A percentile compares a stretch with the other conserved stretches of the same genome.
Evolutionary conservation across 2,888 invertebrate genomes (phyloP).

Genomic region (Synergus gifuensis): DNA sequence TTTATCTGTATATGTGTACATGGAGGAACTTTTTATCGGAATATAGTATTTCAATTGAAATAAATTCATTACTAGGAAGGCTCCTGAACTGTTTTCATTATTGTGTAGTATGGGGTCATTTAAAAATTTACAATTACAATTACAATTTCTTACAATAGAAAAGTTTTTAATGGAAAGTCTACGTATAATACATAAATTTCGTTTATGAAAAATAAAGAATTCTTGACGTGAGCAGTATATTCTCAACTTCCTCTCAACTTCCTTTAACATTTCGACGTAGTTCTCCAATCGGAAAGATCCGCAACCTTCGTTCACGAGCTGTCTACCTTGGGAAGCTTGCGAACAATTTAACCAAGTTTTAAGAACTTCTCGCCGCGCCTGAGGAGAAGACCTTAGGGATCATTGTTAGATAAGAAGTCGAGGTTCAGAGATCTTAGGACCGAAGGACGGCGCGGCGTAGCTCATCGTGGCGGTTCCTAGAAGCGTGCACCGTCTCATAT

Average conservation of each 20-base stretch:
- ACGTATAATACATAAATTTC: no score
- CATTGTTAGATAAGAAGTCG: constrained; percentile 56
- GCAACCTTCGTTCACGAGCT: not conserved
- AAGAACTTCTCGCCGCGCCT: not conserved
- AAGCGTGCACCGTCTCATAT: constrained; percentile 64
- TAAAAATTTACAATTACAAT: no score
- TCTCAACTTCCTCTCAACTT: not conserved
- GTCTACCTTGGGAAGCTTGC: not conserved
- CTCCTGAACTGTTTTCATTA: no score
- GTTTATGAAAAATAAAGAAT: not conserved
- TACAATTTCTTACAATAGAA: no score
- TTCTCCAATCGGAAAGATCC: not conserved
- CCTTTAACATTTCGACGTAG: not conserved
- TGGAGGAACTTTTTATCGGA: no score
- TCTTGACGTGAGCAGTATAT: not conserved
- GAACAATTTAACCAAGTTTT: not conserved
- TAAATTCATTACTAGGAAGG: no score
- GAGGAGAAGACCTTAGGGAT: constrained; percentile 49
- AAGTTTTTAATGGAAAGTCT: no score
- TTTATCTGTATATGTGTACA: not conserved
- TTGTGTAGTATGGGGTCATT: no score
- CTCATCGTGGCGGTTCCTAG: constrained; percentile 63
- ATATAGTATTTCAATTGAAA: no score
- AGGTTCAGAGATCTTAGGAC: constrained; percentile 61
- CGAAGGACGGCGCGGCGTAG: constrained; percentile 63